phyloP scores from a whole-genome alignment of 2,797 vertebrate genomes.

The Tragopan temminckii region DNA sequence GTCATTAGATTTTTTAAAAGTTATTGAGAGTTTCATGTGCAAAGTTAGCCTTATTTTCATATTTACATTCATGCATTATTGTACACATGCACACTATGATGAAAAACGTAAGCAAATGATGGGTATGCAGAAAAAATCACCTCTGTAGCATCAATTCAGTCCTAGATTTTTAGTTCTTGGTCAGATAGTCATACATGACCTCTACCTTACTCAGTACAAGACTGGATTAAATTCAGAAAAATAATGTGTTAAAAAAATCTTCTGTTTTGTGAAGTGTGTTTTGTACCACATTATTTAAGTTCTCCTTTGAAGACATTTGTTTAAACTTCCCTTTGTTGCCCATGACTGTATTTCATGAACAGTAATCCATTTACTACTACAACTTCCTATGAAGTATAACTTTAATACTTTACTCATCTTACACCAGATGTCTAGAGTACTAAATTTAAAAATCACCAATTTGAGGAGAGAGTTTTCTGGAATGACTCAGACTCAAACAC shows the following conservation, averaged over 20 bases:
- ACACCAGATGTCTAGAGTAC: not conserved
- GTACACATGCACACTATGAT: not conserved
- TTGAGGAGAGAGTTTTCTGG: not conserved
- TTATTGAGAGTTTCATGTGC: not conserved
- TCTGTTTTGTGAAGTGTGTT: not conserved
- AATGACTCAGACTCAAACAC: not conserved
- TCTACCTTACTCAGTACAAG: not conserved
- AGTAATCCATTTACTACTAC: not conserved
- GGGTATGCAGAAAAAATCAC: not conserved
- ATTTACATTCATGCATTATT: not conserved
- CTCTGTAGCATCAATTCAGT: not conserved
- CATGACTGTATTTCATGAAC: not conserved
- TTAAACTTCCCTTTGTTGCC: not conserved
- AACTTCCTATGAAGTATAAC: not conserved
- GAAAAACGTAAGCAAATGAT: not conserved
- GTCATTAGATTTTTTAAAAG: not conserved
- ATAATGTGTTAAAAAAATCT: not conserved
- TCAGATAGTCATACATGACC: not conserved
- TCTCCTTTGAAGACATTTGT: conserved; percentile 1
- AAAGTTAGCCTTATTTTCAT: not conserved
- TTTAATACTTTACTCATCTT: conserved; percentile 9
- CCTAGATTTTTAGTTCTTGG: not conserved
- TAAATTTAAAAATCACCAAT: not conserved
- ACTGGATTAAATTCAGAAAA: not conserved
- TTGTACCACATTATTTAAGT: not conserved